Conservation (phyloP, 2,888 invertebrate species). For the Pollenia angustigena region DNA sequence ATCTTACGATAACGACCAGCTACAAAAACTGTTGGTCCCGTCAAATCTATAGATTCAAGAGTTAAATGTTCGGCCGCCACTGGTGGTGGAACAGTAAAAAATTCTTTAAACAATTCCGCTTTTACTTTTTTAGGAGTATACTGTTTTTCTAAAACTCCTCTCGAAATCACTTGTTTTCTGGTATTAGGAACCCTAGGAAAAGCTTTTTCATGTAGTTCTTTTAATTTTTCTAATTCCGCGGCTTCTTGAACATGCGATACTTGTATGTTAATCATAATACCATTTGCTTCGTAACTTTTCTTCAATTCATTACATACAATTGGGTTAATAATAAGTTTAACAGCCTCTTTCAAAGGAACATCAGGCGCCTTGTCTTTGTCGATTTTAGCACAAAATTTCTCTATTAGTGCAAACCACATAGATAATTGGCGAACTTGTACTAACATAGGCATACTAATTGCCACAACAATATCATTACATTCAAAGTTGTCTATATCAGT, state of each 20-base stretch:
- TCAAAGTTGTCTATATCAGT: slow-evolving; percentile 86
- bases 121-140: slow-evolving; percentile 85
- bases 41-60: slow-evolving; percentile 78
- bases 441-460: slow-evolving; percentile 89
- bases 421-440: slow-evolving; percentile 88
- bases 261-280: slow-evolving; percentile 84
- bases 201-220: slow-evolving; percentile 76
- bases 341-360: slow-evolving; percentile 90
- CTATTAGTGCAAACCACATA: slow-evolving; percentile 86
- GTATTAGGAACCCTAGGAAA: slow-evolving; percentile 77
- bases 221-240: slow-evolving; percentile 86
- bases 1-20: slow-evolving; percentile 91
- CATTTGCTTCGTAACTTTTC: slow-evolving; percentile 86
- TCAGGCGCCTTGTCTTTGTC: slow-evolving; percentile 82
- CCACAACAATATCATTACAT: slow-evolving; percentile 87
- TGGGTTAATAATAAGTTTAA: slow-evolving; percentile 89
- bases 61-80: slow-evolving; percentile 80
- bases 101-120: slow-evolving; percentile 85
- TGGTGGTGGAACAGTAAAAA: slow-evolving; percentile 85
- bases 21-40: slow-evolving; percentile 82
- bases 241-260: slow-evolving; percentile 85
- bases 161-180: slow-evolving; percentile 85
- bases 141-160: slow-evolving; percentile 87
- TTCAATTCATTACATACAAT: slow-evolving; percentile 85
- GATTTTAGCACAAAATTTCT: slow-evolving; percentile 85